A percentile compares a stretch with the other conserved stretches of the same genome.
Conservation (phyloP, 2,113 vertebrate species). For the Myrmophylax atrothorax region DNA sequence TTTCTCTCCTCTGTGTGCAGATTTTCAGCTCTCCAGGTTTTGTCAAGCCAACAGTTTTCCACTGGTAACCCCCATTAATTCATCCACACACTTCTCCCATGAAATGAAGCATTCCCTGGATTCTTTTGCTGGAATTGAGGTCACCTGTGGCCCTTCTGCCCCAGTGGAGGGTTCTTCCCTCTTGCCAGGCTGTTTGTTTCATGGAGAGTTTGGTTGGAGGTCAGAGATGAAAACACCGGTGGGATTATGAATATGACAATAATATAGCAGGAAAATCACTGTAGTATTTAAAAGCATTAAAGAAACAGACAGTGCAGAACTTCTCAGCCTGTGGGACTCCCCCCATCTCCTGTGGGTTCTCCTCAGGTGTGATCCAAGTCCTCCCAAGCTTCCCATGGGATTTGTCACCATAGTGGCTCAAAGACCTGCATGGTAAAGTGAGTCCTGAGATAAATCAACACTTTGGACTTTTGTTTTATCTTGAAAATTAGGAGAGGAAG, state of each 20-base stretch:
- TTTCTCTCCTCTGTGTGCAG: neutral
- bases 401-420: neutral
- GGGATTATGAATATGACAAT: neutral
- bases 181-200: neutral
- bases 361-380: neutral
- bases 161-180: neutral
- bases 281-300: neutral
- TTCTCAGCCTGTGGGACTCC: neutral
- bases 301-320: neutral
- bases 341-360: neutral
- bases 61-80: neutral
- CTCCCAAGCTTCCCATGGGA: neutral
- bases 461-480: neutral
- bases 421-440: neutral
- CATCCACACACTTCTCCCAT: fast-evolving
- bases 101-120: neutral
- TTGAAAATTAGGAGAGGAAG: neutral
- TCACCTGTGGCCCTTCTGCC: neutral
- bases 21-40: neutral
- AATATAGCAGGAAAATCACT: neutral
- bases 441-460: neutral
- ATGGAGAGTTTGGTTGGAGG: neutral
- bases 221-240: neutral
- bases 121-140: neutral
- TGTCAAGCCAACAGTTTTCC: neutral